Percentiles rank a stretch among this genome's conserved stretches.
Evolutionary conservation across 2,113 vertebrate species (phyloP).

Genomic region (Oreochromis aureus): DNA sequence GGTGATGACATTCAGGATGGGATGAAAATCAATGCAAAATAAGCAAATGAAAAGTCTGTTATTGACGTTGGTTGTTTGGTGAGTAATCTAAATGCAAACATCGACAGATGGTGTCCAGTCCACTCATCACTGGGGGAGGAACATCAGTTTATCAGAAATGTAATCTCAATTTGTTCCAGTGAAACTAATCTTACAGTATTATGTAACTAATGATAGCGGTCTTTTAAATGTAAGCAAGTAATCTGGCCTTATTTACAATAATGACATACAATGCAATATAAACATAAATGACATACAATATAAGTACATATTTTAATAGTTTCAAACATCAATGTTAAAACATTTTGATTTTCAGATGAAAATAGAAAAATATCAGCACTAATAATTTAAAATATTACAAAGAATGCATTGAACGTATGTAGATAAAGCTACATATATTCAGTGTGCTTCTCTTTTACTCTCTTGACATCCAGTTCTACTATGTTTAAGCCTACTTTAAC

Average conservation of each 20-base stretch:
- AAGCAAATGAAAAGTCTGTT: not conserved
- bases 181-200: not conserved
- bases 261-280: not conserved
- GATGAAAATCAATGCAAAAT: slow-evolving; percentile 4
- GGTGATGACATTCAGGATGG: not conserved
- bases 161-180: not conserved
- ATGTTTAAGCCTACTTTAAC: not conserved
- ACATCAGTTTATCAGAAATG: not conserved
- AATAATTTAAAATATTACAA: not conserved
- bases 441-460: not conserved
- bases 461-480: not conserved
- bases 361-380: not conserved
- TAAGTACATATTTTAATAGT: not conserved
- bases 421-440: not conserved
- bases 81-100: slow-evolving; percentile 16
- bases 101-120: slow-evolving; percentile 5
- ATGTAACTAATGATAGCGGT: not conserved
- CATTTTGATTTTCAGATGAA: not conserved
- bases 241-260: not conserved
- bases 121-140: not conserved
- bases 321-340: not conserved
- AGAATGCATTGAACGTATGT: not conserved
- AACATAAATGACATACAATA: not conserved
- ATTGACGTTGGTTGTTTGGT: not conserved
- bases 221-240: not conserved